Percentiles rank a stretch among this genome's conserved stretches.
Evolutionary conservation across 2,113 vertebrate species (phyloP).

Genomic region (Oryzias woworae): DNA sequence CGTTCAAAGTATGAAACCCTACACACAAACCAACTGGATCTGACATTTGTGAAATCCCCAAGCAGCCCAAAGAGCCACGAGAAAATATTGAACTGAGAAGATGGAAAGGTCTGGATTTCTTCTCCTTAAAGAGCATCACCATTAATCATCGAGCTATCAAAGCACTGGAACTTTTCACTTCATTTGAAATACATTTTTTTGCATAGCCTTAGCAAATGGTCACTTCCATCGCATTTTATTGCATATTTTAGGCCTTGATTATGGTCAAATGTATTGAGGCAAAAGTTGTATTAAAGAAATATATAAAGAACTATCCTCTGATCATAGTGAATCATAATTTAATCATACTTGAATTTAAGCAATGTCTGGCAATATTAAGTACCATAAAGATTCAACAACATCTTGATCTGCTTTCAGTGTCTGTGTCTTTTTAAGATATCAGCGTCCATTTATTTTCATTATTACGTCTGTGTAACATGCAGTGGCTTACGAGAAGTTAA

Average conservation of each 20-base stretch:
- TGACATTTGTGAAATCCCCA: slow-evolving; percentile 43
- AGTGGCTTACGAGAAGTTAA: no score
- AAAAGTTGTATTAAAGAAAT: no score
- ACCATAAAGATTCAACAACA: not conserved
- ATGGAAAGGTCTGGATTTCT: slow-evolving; percentile 16
- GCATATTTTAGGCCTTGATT: slow-evolving; percentile 1
- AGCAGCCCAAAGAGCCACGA: slow-evolving; percentile 15
- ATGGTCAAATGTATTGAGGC: no score
- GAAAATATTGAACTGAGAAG: slow-evolving; percentile 32
- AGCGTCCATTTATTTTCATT: no score
- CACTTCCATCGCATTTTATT: slow-evolving; percentile 20
- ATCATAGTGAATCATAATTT: no score
- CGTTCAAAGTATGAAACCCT: slow-evolving; percentile 27
- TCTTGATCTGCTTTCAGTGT: not conserved
- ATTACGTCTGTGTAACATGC: no score
- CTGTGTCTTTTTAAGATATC: no score
- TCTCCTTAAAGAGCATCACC: not conserved
- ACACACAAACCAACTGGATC: slow-evolving; percentile 46
- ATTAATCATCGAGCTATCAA: not conserved
- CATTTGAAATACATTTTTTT: slow-evolving; percentile 11
- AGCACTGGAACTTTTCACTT: slow-evolving; percentile 11
- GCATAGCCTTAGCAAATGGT: slow-evolving; percentile 1
- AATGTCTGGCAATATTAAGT: not conserved
- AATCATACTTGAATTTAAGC: not conserved
- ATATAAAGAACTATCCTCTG: no score